Evolutionary conservation across 2,888 invertebrate species (phyloP), one percentile per base, ranked within the genome.

Genomic region (Athripsodes cinereus): DNA sequence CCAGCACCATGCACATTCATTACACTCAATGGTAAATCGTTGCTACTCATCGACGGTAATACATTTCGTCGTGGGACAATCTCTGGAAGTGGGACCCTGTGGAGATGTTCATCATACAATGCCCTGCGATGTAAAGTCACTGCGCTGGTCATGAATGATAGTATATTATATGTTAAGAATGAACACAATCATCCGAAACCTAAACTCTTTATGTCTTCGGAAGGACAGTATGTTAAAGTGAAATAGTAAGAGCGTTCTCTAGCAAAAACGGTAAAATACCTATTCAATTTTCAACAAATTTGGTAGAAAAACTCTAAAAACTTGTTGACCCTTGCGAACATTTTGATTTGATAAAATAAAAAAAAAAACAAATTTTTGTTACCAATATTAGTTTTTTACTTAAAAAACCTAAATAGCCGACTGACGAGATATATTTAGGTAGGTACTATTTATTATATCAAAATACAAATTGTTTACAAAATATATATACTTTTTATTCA

Each of bases 1-100:
- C 11, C 11, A 40, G 52, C 19, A 22, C 44, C 65, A 65, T 64
- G 65, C 66, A 65, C 65, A 66, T 67, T 66, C 66, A 66, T 60
- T 66, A 64, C 59, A 64, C 53, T 63, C 66, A 66, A 65, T 65
- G 67, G 66, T 64, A 64, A 60, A 59, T 59, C 53, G 31, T 34
- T 62, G 8, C 44, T 59, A 31, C 48, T 59, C 47, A 22, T 52
- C 20, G 50, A 55, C 20, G 40, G 51, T 21, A 54, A 55, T 49
- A 59, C 59, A 2, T 59, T 49, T 44, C 52, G 52, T 2, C 49
- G 40, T n/a, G 54, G 31, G 13, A 21, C 13, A 11, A 35, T 21
- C 6, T 21, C 21, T 5, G 19, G 19, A 16, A 26, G 34, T 13
- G 54, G 58, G 5, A 16, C 21, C 19, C 16, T 35, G 34, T 58